Conservation (phyloP, 2,888 invertebrate species). For the Conops quadrifasciatus region DNA sequence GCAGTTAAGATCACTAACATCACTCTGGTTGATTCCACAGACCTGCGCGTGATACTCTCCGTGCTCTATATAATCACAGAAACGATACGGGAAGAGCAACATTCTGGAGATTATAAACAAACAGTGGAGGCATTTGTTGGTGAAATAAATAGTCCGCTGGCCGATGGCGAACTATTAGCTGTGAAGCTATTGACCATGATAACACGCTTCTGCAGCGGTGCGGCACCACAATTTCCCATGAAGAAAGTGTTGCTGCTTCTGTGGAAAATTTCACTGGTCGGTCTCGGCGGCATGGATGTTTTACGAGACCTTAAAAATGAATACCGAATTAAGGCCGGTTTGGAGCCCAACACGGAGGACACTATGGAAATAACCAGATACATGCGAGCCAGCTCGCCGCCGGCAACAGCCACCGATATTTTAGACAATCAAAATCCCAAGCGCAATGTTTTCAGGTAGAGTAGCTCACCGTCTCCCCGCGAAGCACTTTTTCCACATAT, state of each 20-base stretch:
- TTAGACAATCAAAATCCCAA: conserved; percentile 85
- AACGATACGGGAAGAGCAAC: conserved; percentile 76
- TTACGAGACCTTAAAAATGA: conserved; percentile 79
- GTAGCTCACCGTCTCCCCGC: conserved; percentile 44
- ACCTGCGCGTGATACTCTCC: conserved; percentile 90
- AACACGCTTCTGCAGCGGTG: conserved; percentile 93
- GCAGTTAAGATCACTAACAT: conserved; percentile 77
- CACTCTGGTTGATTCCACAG: conserved; percentile 88
- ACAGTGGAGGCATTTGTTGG: conserved; percentile 69
- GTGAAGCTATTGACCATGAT: conserved; percentile 95
- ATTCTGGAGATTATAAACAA: conserved; percentile 64
- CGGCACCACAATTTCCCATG: conserved; percentile 97
- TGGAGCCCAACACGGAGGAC: conserved; percentile 87
- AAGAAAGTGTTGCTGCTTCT: conserved; percentile 94
- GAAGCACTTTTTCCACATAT: not conserved
- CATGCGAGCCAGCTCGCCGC: conserved; percentile 95
- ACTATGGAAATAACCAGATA: conserved; percentile 91
- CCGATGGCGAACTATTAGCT: conserved; percentile 82
- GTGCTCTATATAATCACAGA: conserved; percentile 96
- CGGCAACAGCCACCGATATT: conserved; percentile 89
- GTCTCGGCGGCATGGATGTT: conserved; percentile 89
- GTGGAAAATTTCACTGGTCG: conserved; percentile 94
- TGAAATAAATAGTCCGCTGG: conserved; percentile 69
- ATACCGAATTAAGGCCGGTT: conserved; percentile 74
- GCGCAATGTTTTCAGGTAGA: conserved; percentile 73